Base-by-base conservation (phyloP, 2,888 invertebrate species). In the Beris morrisii region DNA sequence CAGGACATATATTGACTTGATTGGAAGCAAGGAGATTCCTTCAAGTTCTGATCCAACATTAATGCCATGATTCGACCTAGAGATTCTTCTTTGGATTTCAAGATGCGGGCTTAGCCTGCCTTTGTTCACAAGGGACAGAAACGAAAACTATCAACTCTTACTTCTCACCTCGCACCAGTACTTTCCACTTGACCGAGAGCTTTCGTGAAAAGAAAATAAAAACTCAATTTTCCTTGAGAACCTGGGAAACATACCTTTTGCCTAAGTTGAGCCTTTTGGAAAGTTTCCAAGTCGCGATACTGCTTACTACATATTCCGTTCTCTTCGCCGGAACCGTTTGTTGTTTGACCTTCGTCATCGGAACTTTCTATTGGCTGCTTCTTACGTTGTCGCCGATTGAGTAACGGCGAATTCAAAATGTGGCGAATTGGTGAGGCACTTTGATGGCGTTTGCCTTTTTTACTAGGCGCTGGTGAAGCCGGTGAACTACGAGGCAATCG, bases 231-330 rank as follows among this genome's bases (percentile, higher is more conserved):
- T 38, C 6, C 12, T 50, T 7, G 31, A 7, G 9, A 31, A n/a
- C 12, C 28, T 55, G 46, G 22, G 22, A 64, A 56, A 72, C 70
- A 72, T 79, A 94, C 94, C 88, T 95, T 95, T 81, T 95, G 94
- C 72, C 93, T 85, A 44, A 95, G 85, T 77, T 95, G 94, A 12
- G 93, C 92, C 78, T 94, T 94, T 79, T 95, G 95, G 79, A 95
- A 94, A 71, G 91, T 93, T 81, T 95, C 95, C 72, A 95, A 83
- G 78, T 95, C 92, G 69, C 89, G 86, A 77, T 91, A 94, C 80
- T 92, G 91, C 73, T 88, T 88, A 70, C 87, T 86, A 74, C 86
- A 85, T 73, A 84, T 84, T 68, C 86, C 82, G 72, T 78, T 82
- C 75, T 85, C 81, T 78, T 85, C 85, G n/a, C 79, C 80, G 55